phyloP scores from a whole-genome alignment of 2,113 vertebrate species.

The Hoplias malabaricus region DNA sequence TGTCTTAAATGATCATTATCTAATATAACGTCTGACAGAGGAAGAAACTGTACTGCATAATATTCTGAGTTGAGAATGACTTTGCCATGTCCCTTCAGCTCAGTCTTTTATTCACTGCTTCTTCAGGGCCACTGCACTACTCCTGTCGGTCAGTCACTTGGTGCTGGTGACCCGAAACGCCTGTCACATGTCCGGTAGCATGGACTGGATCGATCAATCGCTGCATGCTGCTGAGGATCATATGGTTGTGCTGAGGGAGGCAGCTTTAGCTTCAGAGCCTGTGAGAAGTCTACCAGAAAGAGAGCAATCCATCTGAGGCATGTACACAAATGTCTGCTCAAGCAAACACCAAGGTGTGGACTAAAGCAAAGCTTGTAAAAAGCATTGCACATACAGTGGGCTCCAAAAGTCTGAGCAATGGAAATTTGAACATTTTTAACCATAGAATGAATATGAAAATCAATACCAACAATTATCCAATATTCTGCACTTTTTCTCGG shows the following conservation, averaged over 20 bases:
- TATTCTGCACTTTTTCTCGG: too few relatives aligned
- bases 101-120: constrained; percentile 10
- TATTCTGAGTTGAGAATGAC: not conserved
- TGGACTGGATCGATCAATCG: constrained; percentile 92
- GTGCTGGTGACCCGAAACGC: constrained; percentile 93
- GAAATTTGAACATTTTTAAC: too few relatives aligned
- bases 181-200: constrained; percentile 85
- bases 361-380: not conserved
- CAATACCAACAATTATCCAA: too few relatives aligned
- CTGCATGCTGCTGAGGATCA: constrained; percentile 88
- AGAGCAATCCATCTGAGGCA: constrained; percentile 84
- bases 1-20: too few relatives aligned
- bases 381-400: not conserved
- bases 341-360: not conserved
- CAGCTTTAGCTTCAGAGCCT: constrained; percentile 84
- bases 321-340: not conserved
- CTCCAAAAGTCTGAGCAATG: too few relatives aligned
- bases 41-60: not conserved
- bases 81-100: not conserved
- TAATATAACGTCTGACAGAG: not conserved
- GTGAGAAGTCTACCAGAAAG: constrained; percentile 76
- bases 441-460: too few relatives aligned
- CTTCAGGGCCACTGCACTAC: constrained; percentile 83
- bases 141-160: constrained; percentile 90
- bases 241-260: constrained; percentile 87